phyloP scores from a whole-genome alignment of 2,113 vertebrate species.

The Ailuropoda melanoleuca region DNA sequence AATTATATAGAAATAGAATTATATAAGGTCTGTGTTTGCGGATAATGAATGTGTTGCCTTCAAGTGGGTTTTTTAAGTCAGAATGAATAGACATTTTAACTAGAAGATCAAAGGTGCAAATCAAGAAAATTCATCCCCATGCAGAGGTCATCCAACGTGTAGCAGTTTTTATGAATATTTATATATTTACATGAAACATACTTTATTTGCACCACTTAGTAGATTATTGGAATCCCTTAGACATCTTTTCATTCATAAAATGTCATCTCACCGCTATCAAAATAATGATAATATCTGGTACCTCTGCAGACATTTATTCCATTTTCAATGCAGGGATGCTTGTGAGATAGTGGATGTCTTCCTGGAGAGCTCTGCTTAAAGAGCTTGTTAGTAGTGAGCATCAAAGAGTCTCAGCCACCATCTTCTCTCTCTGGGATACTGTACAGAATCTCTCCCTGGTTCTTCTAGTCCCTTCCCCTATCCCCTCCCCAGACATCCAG shows the following conservation, averaged over 20 bases:
- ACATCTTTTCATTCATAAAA: slow-evolving; percentile 4
- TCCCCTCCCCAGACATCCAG: not conserved
- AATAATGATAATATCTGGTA: not conserved
- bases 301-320: not conserved
- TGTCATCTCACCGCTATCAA: not conserved
- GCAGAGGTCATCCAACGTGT: not conserved
- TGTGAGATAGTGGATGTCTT: not conserved
- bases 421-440: not conserved
- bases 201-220: not conserved
- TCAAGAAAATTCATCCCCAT: slow-evolving; percentile 47
- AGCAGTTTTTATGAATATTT: slow-evolving; percentile 34
- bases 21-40: not conserved
- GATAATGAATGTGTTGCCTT: not conserved
- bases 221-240: slow-evolving; percentile 33
- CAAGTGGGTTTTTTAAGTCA: slow-evolving; percentile 28
- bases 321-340: not conserved
- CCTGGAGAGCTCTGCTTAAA: not conserved
- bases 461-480: not conserved
- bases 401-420: not conserved
- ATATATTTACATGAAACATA: slow-evolving; percentile 2
- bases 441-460: not conserved
- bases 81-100: slow-evolving; percentile 29
- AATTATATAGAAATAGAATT: not conserved
- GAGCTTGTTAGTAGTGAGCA: not conserved
- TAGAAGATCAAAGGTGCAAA: slow-evolving; percentile 27